These are phyloP conservation scores for Nudaria mundana DNA, from an alignment of 2,888 invertebrate genomes.

Conservation along the genomic window DNA sequence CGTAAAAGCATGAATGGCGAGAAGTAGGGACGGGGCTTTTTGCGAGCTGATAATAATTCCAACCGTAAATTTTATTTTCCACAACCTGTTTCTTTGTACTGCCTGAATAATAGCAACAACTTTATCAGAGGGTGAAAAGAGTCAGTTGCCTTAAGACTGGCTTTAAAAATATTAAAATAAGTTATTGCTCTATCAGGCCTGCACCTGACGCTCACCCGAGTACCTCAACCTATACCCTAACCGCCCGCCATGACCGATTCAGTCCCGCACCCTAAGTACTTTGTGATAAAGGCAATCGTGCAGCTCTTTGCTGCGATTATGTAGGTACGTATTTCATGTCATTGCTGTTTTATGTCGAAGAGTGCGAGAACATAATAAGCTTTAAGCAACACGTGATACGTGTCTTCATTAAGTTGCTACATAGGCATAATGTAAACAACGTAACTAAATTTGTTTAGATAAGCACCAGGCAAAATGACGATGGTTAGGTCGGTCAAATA, in stretches of 20 bases:
- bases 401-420: too few species aligned
- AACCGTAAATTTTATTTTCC: constrained; percentile 21
- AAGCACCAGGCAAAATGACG: too few species aligned
- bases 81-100: constrained; percentile 33
- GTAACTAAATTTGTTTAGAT: too few species aligned
- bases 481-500: too few species aligned
- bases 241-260: constrained; percentile 36
- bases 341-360: constrained; percentile 35
- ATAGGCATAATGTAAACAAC: too few species aligned
- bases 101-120: constrained; percentile 49
- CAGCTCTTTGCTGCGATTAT: constrained; percentile 33
- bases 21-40: constrained; percentile 7
- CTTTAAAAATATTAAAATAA: constrained; percentile 75
- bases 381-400: too few species aligned
- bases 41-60: constrained; percentile 14
- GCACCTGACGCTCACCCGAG: constrained; percentile 63
- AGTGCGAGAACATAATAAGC: too few species aligned
- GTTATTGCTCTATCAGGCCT: constrained; percentile 70
- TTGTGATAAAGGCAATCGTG: constrained; percentile 57
- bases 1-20: constrained; percentile 3
- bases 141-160: constrained; percentile 44
- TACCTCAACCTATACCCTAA: constrained; percentile 27
- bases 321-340: too few species aligned
- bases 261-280: constrained; percentile 51
- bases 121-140: constrained; percentile 51